These are phyloP conservation scores for Thereva nobilitata DNA, from an alignment of 2,888 invertebrate species.

Conservation along the genomic window DNA sequence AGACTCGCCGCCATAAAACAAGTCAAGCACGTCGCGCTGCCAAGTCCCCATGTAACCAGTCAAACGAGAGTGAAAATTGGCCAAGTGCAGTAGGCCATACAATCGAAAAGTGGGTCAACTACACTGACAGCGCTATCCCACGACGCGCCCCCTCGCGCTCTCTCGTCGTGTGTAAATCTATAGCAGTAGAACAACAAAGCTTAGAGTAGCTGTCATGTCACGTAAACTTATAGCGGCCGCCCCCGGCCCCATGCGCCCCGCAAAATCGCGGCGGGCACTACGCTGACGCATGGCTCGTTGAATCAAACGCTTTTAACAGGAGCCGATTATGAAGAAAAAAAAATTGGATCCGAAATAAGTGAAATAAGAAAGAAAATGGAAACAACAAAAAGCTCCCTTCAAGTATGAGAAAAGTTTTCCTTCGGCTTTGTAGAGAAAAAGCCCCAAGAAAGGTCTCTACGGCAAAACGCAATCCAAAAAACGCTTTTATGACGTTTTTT, in stretches of 20 bases:
- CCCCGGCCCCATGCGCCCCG: background rate
- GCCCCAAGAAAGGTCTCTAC: too few species aligned
- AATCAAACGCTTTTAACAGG: too few species aligned
- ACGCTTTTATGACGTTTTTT: too few species aligned
- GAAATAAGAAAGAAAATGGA: too few species aligned
- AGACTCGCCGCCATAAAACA: conserved; percentile 16
- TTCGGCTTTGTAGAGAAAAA: too few species aligned
- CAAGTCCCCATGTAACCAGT: conserved; percentile 30
- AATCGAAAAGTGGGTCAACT: conserved; percentile 45
- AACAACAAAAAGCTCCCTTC: too few species aligned
- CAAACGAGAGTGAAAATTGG: conserved; percentile 57
- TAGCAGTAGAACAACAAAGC: conserved; percentile 14
- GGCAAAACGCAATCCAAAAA: too few species aligned
- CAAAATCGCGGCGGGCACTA: background rate
- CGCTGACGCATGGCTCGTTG: background rate
- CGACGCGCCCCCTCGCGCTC: background rate
- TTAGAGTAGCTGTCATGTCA: background rate
- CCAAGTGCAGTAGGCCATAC: conserved; percentile 60
- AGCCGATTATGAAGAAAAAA: too few species aligned
- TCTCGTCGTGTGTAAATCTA: too few species aligned
- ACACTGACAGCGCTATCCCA: conserved; percentile 37
- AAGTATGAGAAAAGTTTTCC: too few species aligned
- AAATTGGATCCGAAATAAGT: too few species aligned
- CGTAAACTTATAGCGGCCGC: background rate
- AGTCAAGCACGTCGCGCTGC: conserved; percentile 22